Conservation (phyloP, 64 coral and sea anemone genomes). For the Cladopsammia gracilis region DNA sequence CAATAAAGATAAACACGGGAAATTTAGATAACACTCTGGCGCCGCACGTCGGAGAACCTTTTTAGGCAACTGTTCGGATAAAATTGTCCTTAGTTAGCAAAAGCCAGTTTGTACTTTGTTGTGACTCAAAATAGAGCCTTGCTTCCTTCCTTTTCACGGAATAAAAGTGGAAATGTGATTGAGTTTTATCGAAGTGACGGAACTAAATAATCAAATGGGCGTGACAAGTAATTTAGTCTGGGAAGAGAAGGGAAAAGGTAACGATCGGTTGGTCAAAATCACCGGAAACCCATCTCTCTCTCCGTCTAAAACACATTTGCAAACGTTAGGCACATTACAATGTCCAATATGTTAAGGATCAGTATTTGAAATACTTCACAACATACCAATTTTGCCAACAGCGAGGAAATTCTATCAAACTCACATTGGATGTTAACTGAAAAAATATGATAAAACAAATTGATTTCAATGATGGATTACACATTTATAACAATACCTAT, state of each 20-base stretch:
- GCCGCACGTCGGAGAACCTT: not conserved
- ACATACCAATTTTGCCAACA: too few relatives aligned
- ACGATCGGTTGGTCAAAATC: not conserved
- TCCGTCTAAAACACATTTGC: not conserved
- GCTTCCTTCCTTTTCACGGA: not conserved
- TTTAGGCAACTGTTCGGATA: not conserved
- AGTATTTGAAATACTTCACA: too few relatives aligned
- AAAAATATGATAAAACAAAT: not conserved
- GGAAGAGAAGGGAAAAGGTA: not conserved
- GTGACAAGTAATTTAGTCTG: not conserved
- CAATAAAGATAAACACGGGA: not conserved
- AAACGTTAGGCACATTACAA: not conserved
- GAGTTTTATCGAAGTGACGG: not conserved
- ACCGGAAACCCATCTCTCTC: not conserved
- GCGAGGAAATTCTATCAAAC: conserved; percentile 22
- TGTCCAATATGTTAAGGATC: too few relatives aligned
- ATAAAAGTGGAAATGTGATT: not conserved
- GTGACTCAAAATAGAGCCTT: not conserved
- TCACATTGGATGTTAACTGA: not conserved
- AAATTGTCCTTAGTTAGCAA: not conserved
- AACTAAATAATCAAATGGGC: not conserved
- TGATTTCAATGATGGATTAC: conserved; percentile 9
- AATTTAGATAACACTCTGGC: not conserved
- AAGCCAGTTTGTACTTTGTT: not conserved
- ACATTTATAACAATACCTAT: not conserved